Evolutionary conservation across 2,888 invertebrate genomes (phyloP), one percentile per base, ranked within the genome.

Genomic region (Torymus tubicola): DNA sequence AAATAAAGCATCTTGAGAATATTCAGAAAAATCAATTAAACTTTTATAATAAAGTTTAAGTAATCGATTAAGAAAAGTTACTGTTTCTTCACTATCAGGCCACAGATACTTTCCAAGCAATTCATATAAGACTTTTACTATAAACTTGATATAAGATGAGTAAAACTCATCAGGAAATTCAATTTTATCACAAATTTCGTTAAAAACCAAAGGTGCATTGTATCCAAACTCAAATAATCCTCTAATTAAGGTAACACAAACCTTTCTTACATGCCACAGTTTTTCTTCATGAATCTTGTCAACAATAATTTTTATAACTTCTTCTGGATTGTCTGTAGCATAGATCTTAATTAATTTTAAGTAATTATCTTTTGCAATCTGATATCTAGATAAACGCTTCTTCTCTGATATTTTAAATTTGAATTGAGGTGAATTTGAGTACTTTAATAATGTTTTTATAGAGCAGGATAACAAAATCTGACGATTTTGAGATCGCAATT

Each of bases 61-160:
- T 4, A 94, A 88, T 18, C 91, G 90, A 3, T 91, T 90, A 2
- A 93, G 86, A 18, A 91, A 91, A 0, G 91, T 72, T 12, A 92
- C 84, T n/a, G 91, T 91, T 21, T 92, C 91, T 0, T 91, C 89
- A 24, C 91, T 87, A n/a, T 87, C 84, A 14, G 87, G 85, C 93
- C 93, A 93, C 64, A 90, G 88, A 1, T 92, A 89, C 72, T 90
- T 88, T 52, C 92, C 90, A 10, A 94, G 86, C 3, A 93, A 85
- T 78, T 92, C 92, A 80, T 92, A 93, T 0, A 94, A 86, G 0
- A 93, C 91, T 82, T 92, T 88, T 80, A 93, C 89, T 1, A 93
- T 90, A 82, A 91, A 90, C 64, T 92, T 91, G 0, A 92, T 91
- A 5, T 91, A 90, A 12, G 88, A 87, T 0, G 91, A 83, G 55